phyloP scores from a whole-genome alignment of 1,140 invertebrate genomes.

The Dolichoris vasculosae region DNA sequence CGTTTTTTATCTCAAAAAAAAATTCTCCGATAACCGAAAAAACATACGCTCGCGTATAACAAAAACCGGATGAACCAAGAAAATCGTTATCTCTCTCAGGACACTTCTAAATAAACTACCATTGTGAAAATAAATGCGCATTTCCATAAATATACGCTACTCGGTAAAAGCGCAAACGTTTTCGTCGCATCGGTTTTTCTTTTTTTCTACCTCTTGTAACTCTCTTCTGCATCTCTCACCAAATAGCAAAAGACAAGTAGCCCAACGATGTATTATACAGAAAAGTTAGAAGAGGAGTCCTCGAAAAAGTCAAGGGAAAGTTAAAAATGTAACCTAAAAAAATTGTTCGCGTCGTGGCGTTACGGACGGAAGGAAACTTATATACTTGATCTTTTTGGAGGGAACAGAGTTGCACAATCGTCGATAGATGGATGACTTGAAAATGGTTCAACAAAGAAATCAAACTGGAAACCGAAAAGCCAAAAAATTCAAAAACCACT shows the following conservation, averaged over 20 bases:
- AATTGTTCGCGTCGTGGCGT: slow-evolving; percentile 12
- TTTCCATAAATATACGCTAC: slow-evolving; percentile 49
- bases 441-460: slow-evolving; percentile 32
- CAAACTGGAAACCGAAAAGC: slow-evolving; percentile 18
- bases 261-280: neutral
- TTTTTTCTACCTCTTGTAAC: neutral
- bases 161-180: slow-evolving; percentile 16
- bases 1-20: slow-evolving; percentile 40
- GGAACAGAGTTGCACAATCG: slow-evolving; percentile 7
- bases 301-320: slow-evolving; percentile 42
- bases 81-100: neutral
- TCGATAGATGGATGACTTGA: slow-evolving; percentile 6
- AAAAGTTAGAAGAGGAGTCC: slow-evolving; percentile 1
- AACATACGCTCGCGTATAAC: neutral
- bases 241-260: slow-evolving; percentile 41
- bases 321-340: slow-evolving; percentile 39
- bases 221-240: slow-evolving; percentile 21
- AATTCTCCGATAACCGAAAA: slow-evolving; percentile 31
- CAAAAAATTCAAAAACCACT: slow-evolving; percentile 39
- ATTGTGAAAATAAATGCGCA: slow-evolving; percentile 43
- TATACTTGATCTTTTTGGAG: slow-evolving; percentile 19
- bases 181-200: slow-evolving; percentile 39
- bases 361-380: neutral
- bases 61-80: slow-evolving; percentile 39
- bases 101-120: slow-evolving; percentile 8